phyloP scores from a whole-genome alignment of 1,140 invertebrate species.

The Octopus bimaculoides region DNA sequence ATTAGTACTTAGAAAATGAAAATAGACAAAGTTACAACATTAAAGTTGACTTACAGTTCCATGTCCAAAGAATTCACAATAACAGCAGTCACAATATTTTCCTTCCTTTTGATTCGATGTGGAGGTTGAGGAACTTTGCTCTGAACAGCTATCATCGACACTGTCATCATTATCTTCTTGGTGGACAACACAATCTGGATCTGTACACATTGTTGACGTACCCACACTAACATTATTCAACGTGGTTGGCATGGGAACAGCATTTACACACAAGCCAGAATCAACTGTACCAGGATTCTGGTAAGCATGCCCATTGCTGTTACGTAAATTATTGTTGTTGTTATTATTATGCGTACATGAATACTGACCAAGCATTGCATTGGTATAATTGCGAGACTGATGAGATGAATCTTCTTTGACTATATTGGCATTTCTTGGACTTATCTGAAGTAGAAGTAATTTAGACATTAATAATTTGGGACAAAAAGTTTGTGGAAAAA shows the following conservation, averaged over 20 bases:
- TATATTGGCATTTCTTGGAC: background rate
- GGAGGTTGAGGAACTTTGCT: conserved; percentile 58
- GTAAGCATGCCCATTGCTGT: conserved; percentile 8
- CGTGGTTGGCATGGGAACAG: conserved; percentile 33
- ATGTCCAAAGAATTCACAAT: conserved; percentile 73
- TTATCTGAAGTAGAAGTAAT: background rate
- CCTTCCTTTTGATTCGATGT: conserved; percentile 61
- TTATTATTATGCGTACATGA: conserved; percentile 18
- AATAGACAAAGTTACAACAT: too few species aligned
- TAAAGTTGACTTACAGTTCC: conserved; percentile 61
- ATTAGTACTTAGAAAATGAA: too few species aligned
- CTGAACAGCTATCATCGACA: conserved; percentile 62
- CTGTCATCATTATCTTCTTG: conserved; percentile 54
- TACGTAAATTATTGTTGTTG: conserved; percentile 1
- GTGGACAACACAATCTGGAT: conserved; percentile 49
- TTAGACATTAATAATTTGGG: background rate
- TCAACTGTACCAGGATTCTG: conserved; percentile 11
- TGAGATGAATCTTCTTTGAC: background rate
- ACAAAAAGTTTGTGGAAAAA: background rate
- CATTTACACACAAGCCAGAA: conserved; percentile 27
- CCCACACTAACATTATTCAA: conserved; percentile 50
- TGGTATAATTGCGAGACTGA: background rate
- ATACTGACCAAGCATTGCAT: conserved; percentile 18
- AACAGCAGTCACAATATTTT: conserved; percentile 71
- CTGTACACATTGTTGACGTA: conserved; percentile 47